These are phyloP conservation scores for Apus apus DNA, from an alignment of 2,113 vertebrate genomes.

Conservation along the genomic window DNA sequence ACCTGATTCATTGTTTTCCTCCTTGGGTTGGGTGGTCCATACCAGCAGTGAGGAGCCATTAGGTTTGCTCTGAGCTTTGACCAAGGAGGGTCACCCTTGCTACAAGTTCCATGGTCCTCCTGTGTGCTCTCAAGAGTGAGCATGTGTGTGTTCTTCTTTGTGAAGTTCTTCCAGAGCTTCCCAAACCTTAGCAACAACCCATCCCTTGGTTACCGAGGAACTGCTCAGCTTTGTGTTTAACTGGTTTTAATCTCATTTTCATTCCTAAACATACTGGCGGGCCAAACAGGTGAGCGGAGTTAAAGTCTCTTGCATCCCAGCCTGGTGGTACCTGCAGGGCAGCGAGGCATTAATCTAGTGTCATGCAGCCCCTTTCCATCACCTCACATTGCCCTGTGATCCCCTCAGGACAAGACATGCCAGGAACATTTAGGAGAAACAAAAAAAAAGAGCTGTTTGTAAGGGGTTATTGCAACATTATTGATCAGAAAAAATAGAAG, in stretches of 20 bases:
- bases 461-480: background rate
- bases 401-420: background rate
- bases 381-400: background rate
- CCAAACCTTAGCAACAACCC: background rate
- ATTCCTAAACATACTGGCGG: background rate
- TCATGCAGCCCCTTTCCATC: background rate
- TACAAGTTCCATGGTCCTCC: background rate
- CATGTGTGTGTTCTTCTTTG: too few species aligned
- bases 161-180: background rate
- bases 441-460: background rate
- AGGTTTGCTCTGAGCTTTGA: background rate
- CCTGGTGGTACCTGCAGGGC: background rate
- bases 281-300: background rate
- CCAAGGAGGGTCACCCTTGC: background rate
- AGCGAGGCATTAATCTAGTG: background rate
- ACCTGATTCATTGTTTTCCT: background rate
- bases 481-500: constrained; percentile 14
- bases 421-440: background rate
- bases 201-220: background rate
- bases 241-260: background rate
- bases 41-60: background rate
- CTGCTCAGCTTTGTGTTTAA: background rate
- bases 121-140: rapidly evolving
- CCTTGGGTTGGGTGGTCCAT: background rate
- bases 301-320: background rate